Conservation (phyloP, 2,888 invertebrate genomes). For the Subacronicta megacephala region DNA sequence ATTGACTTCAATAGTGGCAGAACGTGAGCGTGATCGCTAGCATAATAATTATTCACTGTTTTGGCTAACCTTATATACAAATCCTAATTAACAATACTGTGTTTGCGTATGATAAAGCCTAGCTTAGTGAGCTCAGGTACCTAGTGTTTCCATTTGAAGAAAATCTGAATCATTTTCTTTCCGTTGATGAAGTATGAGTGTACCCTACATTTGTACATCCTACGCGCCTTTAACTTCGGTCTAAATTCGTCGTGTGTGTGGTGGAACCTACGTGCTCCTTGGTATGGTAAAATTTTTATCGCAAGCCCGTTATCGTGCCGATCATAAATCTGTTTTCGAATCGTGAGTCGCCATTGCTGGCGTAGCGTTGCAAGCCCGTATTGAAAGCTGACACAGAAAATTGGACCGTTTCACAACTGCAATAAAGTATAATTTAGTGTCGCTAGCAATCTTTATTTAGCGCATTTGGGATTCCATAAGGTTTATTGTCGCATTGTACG, state of each 20-base stretch:
- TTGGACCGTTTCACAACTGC: constrained; percentile 66
- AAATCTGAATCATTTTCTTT: no score
- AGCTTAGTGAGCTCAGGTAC: no score
- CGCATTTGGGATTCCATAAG: constrained; percentile 73
- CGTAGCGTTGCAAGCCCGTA: constrained; percentile 73
- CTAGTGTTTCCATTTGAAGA: no score
- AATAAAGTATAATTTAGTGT: constrained; percentile 81
- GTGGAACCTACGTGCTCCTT: constrained; percentile 66
- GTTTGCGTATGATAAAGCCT: no score
- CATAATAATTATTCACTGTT: no score
- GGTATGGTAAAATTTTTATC: constrained; percentile 87
- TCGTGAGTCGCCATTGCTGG: constrained; percentile 84
- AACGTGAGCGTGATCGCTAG: no score
- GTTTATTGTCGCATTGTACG: constrained; percentile 86
- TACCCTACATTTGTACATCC: constrained; percentile 20
- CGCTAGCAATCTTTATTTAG: constrained; percentile 70
- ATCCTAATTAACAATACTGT: no score
- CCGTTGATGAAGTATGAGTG: constrained; percentile 3
- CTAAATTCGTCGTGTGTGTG: constrained; percentile 56
- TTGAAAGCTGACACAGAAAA: constrained; percentile 69
- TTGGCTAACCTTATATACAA: no score
- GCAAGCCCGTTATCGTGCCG: constrained; percentile 88
- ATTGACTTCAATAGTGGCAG: no score
- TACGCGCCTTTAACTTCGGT: constrained; percentile 47
- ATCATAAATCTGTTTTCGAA: constrained; percentile 90